Base-by-base conservation (phyloP, 2,888 invertebrate genomes). In the Agrotis exclamationis region DNA sequence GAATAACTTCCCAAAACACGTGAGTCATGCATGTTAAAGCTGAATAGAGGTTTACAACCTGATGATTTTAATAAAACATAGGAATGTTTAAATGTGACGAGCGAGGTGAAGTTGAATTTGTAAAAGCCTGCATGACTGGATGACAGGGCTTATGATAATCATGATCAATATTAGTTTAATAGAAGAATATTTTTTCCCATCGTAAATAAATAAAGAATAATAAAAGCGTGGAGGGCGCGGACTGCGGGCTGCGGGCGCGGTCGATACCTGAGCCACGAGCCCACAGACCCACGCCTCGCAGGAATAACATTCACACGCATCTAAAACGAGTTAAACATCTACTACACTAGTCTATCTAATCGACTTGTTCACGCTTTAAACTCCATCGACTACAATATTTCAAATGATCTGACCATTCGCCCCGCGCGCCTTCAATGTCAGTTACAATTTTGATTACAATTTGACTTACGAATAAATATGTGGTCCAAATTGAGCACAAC, bases 241-340 rank as follows among this genome's bases (percentile, higher is more conserved):
- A 86, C 82, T 76, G 79, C 67, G 82, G 79, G 69, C 87, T 94
- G 92, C 94, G 95, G 95, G 95, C 85, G 45, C 90, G 93, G 91
- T 94, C 94, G 93, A 94, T 94, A 94, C 89, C 89, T 83, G 81
- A 74, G 67, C 78, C 71, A 67, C 76, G 72, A 65, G 58, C 76
- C 56, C 56, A 33, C 56, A 58, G 39, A 57, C 67, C 50, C 79
- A 63, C 62, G 53, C 74, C 76, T 75, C 64, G 68, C 78, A 76
- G 80, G 77, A 70, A 84, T 82, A 76, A 79, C 76, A 82, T 89
- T 89, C 89, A 88, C 89, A 86, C 87, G 87, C 81, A 73, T 76
- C 80, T 83, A 84, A 85, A 87, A 85, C 87, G 71, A 86, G 86
- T 87, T 86, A 74, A 65, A 75, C 81, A 83, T 83, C 79, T 71